Evolutionary conservation across 2,797 vertebrate species (phyloP).

Genomic region (Morelia viridis): DNA sequence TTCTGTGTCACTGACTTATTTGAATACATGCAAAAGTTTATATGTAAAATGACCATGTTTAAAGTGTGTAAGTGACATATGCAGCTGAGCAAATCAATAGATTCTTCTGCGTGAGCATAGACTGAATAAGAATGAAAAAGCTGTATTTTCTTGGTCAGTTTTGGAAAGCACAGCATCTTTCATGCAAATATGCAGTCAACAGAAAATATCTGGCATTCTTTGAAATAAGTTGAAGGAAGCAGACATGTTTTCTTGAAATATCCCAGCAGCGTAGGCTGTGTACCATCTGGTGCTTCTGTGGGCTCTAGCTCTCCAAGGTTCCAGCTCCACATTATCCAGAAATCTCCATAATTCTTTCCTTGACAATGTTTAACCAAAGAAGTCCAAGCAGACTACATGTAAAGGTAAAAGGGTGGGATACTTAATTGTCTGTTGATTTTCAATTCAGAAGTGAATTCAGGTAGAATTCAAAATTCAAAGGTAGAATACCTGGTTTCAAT

Average conservation of each 20-base stretch:
- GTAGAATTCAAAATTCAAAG: background rate
- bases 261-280: conserved; percentile 61
- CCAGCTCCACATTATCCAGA: background rate
- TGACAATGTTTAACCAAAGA: background rate
- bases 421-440: background rate
- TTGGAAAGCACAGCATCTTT: conserved; percentile 59
- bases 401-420: background rate
- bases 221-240: conserved; percentile 58
- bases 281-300: conserved; percentile 62
- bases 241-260: conserved; percentile 53
- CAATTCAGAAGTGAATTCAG: background rate
- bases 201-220: conserved; percentile 56
- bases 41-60: background rate
- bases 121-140: conserved; percentile 39
- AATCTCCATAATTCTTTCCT: background rate
- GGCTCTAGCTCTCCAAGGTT: conserved; percentile 34
- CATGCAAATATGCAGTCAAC: conserved; percentile 60
- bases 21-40: background rate
- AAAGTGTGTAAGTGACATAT: background rate
- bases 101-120: conserved; percentile 18
- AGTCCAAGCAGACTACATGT: background rate
- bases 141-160: conserved; percentile 43
- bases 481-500: background rate
- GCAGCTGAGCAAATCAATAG: background rate
- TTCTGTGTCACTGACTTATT: background rate